Conservation (phyloP, 2,113 vertebrate species). For the Channa maculata region DNA sequence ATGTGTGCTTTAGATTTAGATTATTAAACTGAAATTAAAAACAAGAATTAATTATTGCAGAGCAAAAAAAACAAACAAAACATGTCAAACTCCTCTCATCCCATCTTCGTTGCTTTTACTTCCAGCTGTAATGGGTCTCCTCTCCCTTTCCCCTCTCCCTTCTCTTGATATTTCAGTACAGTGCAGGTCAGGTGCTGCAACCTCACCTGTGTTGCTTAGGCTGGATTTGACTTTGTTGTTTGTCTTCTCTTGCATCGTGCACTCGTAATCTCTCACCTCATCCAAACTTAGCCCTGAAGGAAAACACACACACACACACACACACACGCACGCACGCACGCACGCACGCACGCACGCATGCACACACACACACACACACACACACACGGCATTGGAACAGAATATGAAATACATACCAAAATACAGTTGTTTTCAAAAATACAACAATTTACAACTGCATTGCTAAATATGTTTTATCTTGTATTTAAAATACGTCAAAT, state of each 20-base stretch:
- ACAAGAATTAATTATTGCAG: no score
- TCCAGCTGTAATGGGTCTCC: slow-evolving; percentile 12
- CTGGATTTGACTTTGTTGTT: slow-evolving; percentile 84
- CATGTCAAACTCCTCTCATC: no score
- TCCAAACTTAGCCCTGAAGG: slow-evolving; percentile 83
- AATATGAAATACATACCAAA: slow-evolving; percentile 14
- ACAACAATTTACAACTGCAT: not conserved
- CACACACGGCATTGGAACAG: not conserved
- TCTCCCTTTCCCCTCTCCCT: not conserved
- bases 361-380: not conserved
- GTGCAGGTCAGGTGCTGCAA: slow-evolving; percentile 48
- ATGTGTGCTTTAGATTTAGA: not conserved
- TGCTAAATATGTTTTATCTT: slow-evolving; percentile 9
- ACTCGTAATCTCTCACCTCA: slow-evolving; percentile 84
- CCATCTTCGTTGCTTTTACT: slow-evolving; percentile 4
- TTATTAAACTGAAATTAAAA: no score
- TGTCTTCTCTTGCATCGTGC: slow-evolving; percentile 82
- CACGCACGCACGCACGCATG: not conserved
- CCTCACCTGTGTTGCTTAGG: slow-evolving; percentile 79
- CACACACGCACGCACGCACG: not conserved
- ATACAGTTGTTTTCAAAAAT: not conserved
- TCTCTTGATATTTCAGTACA: slow-evolving; percentile 48
- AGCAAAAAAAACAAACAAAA: no score
- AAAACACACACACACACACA: not conserved
- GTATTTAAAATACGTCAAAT: not conserved